phyloP scores from a whole-genome alignment of 2,797 vertebrate species.

The Prionace glauca region DNA sequence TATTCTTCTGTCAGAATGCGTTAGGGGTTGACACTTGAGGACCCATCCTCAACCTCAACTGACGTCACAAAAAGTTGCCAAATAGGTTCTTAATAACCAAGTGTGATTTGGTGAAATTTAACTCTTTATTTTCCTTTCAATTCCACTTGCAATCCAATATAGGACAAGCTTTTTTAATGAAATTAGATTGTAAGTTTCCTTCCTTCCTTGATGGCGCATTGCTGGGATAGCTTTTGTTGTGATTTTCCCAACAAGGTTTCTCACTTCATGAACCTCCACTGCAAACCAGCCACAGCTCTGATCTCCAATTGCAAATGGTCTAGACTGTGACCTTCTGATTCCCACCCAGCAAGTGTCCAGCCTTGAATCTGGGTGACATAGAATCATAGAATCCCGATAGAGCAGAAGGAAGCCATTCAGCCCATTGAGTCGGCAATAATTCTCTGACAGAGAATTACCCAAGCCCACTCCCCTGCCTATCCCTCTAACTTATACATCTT shows the following conservation, averaged over 20 bases:
- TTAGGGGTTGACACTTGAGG: not conserved
- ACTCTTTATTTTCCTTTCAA: not conserved
- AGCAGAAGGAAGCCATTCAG: too few species aligned
- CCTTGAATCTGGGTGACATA: too few species aligned
- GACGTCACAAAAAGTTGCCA: not conserved
- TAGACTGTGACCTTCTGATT: not conserved
- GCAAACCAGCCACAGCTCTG: too few species aligned
- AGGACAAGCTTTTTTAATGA: not conserved
- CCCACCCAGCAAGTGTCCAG: too few species aligned
- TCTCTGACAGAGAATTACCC: too few species aligned
- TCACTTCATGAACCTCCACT: not conserved
- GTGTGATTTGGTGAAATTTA: not conserved
- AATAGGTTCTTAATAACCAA: not conserved
- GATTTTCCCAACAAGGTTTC: not conserved
- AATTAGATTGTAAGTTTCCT: not conserved
- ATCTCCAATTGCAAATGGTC: not conserved
- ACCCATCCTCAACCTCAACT: not conserved
- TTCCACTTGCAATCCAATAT: not conserved
- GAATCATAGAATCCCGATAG: too few species aligned
- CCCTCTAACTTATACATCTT: too few species aligned
- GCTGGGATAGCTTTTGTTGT: not conserved
- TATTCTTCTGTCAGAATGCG: not conserved
- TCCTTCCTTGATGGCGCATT: not conserved
- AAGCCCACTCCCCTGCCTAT: too few species aligned
- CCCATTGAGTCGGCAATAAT: too few species aligned